phyloP scores from a whole-genome alignment of 2,888 invertebrate species.

The Balanococcus diminutus region DNA sequence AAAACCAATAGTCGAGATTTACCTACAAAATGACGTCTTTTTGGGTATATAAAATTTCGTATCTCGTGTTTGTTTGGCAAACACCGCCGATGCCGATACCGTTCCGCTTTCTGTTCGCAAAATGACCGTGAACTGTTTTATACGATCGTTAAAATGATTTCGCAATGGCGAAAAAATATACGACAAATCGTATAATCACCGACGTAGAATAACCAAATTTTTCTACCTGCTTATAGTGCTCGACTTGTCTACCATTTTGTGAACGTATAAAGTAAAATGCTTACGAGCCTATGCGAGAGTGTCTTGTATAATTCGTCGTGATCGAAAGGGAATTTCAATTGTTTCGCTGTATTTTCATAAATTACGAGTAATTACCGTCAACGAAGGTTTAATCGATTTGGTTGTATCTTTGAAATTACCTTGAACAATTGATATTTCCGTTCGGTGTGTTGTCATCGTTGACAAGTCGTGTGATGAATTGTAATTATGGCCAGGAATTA shows the following conservation, averaged over 20 bases:
- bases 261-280: not conserved
- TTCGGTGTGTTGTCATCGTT: not conserved
- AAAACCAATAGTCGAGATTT: not conserved
- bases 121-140: slow-evolving; percentile 48
- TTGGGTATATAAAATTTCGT: no score
- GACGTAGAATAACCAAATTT: not conserved
- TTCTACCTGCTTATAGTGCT: not conserved
- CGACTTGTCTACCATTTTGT: not conserved
- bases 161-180: slow-evolving; percentile 2
- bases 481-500: not conserved
- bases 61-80: not conserved
- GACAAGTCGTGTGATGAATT: slow-evolving; percentile 12
- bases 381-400: slow-evolving; percentile 17
- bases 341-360: not conserved
- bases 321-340: not conserved
- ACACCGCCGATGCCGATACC: not conserved
- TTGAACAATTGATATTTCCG: slow-evolving; percentile 13
- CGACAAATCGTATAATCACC: not conserved
- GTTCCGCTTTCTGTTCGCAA: slow-evolving; percentile 46
- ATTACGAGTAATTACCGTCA: not conserved
- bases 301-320: not conserved
- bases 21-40: not conserved
- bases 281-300: not conserved
- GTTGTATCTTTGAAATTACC: slow-evolving; percentile 17
- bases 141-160: not conserved